Evolutionary conservation across 2,113 vertebrate genomes (phyloP).

Genomic region (Ptychochromis oligacanthus): DNA sequence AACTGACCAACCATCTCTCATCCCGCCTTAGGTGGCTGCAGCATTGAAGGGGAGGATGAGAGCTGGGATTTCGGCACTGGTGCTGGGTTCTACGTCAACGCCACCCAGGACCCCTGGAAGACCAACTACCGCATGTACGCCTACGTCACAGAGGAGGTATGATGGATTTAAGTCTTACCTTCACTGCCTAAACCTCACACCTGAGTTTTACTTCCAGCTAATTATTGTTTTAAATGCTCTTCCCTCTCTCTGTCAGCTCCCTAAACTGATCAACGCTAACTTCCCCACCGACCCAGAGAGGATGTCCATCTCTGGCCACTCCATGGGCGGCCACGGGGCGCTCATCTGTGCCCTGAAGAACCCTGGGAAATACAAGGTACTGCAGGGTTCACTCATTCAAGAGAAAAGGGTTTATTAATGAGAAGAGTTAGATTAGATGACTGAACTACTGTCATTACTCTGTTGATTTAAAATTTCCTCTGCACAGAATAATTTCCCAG

Average conservation of each 20-base stretch:
- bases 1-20: neutral
- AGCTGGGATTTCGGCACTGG: conserved; percentile 97
- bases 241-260: conserved; percentile 75
- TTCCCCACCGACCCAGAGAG: conserved; percentile 88
- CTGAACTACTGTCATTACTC: no score
- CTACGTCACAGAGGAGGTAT: conserved; percentile 92
- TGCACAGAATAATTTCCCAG: no score
- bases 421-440: neutral
- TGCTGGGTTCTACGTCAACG: conserved; percentile 94
- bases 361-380: conserved; percentile 90
- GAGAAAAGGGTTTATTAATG: neutral
- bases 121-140: conserved; percentile 96
- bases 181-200: neutral
- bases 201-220: neutral
- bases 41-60: conserved; percentile 93
- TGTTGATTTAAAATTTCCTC: no score
- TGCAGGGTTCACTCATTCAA: neutral
- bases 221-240: neutral
- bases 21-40: conserved; percentile 86
- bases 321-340: conserved; percentile 92
- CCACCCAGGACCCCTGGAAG: conserved; percentile 94
- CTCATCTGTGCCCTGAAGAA: conserved; percentile 90
- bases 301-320: conserved; percentile 90
- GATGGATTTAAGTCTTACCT: neutral
- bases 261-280: conserved; percentile 89